Conservation (phyloP, 1,140 invertebrate genomes). For the Drosophila kohkoa region DNA sequence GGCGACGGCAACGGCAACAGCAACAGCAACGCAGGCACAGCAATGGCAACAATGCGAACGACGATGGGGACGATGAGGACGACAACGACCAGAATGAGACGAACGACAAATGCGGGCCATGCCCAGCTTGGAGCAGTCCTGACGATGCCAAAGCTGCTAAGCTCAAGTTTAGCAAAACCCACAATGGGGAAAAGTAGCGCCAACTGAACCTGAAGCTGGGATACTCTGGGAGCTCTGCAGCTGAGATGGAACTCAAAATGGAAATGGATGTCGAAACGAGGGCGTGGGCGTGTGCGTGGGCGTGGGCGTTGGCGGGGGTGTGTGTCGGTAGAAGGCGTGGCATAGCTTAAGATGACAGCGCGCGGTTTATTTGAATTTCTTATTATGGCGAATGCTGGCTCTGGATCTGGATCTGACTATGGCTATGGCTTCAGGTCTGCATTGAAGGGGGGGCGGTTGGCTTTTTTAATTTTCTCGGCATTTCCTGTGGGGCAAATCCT, state of each 20-base stretch:
- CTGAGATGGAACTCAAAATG: neutral
- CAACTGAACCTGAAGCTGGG: conserved; percentile 25
- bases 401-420: neutral
- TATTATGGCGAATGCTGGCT: conserved; percentile 61
- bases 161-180: conserved; percentile 80
- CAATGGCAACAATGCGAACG: conserved; percentile 8
- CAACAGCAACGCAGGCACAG: conserved; percentile 21
- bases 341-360: conserved; percentile 82
- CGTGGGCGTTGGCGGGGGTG: conserved; percentile 46
- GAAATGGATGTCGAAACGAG: neutral
- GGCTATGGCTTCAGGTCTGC: neutral
- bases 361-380: conserved; percentile 84
- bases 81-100: conserved; percentile 53
- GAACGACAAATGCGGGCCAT: conserved; percentile 70
- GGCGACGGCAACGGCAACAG: neutral
- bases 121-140: conserved; percentile 30
- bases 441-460: neutral
- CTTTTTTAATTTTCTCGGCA: conserved; percentile 59
- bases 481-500: conserved; percentile 69
- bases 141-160: conserved; percentile 74
- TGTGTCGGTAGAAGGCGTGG: conserved; percentile 63
- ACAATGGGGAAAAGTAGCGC: conserved; percentile 48
- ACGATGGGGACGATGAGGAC: conserved; percentile 34
- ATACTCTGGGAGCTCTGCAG: neutral
- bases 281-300: conserved; percentile 4